Base-by-base conservation (phyloP, 2,113 vertebrate species). In the Ptilorrhoa leucosticta region DNA sequence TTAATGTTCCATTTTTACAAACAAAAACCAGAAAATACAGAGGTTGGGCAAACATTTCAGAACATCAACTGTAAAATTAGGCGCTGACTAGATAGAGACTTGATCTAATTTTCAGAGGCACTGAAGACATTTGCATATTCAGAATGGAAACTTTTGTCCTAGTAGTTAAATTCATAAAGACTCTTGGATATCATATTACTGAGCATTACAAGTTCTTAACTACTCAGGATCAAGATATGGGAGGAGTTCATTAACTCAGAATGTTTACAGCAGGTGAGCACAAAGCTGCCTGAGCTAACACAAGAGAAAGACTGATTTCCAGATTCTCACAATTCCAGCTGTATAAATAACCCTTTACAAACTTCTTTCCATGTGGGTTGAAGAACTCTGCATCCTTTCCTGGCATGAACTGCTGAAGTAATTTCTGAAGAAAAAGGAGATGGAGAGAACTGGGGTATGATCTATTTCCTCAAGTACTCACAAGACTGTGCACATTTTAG, bases 21-120 rank as follows among this genome's bases (percentile, higher is more conserved):
- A 96, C 90, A 95, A 95, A 95, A 93, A 45, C 1, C 85, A 93
- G 90, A 95, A 96, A 95, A 97, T 95, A 94, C 87, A 96, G 93
- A 96, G 94, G 93, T 96, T 95, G 94, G 89, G 91, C 91, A 94
- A 97, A 96, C 87, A 97, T 96, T 96, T 96, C 84, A 94, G 92
- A 95, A 85, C 87, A 96, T 93, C 95, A 93, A 94, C 94, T 94
- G 84, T 94, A 91, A 96, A 97, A 97, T 97, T 97, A 97, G 75
- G 87, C 94, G 93, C 93, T 95, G 91, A 90, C 94, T 93, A 90
- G 89, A 94, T 89, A 89, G 81, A 96, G 73, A 65, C 66, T 93
- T 83, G 91, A 94, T 95, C 65, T 97, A 89, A 94, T 95, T 96
- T 96, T 96, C 94, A 94, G 91, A 95, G 87, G 81, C 94, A 69